These are phyloP conservation scores for Nomada hirtipes DNA, from an alignment of 2,888 invertebrate genomes.

Conservation along the genomic window DNA sequence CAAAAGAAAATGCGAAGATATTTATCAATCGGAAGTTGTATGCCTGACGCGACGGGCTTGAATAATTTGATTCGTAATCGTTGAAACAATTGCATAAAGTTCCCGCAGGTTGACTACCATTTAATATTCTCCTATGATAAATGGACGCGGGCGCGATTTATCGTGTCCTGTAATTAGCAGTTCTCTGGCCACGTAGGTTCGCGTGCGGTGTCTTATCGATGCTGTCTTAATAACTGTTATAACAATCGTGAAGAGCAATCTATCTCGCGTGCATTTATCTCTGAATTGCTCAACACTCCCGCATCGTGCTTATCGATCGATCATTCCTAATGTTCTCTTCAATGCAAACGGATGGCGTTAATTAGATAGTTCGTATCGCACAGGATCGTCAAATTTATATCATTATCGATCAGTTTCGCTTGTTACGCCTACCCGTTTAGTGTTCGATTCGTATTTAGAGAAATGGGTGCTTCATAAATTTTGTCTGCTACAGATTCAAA, in stretches of 20 bases:
- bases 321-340: constrained; percentile 12
- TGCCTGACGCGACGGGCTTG: neutral
- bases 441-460: no score
- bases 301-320: constrained; percentile 25
- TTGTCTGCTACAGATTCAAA: no score
- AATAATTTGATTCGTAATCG: constrained; percentile 27
- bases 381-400: neutral
- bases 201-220: constrained; percentile 45
- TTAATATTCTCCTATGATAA: constrained; percentile 41
- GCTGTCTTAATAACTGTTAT: constrained; percentile 50
- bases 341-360: constrained; percentile 17
- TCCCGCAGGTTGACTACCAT: neutral
- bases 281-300: constrained; percentile 14
- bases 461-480: no score
- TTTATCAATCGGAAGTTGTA: constrained; percentile 6
- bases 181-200: neutral
- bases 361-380: constrained; percentile 20
- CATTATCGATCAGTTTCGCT: neutral
- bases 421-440: no score
- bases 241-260: constrained; percentile 40
- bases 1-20: constrained; percentile 1
- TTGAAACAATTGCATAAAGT: constrained; percentile 32
- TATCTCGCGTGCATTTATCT: constrained; percentile 45
- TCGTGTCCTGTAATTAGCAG: constrained; percentile 42
- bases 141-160: constrained; percentile 41